A percentile compares a stretch with the other conserved stretches of the same genome.
Conservation (phyloP, 2,113 vertebrate genomes). For the Okapia johnstoni region DNA sequence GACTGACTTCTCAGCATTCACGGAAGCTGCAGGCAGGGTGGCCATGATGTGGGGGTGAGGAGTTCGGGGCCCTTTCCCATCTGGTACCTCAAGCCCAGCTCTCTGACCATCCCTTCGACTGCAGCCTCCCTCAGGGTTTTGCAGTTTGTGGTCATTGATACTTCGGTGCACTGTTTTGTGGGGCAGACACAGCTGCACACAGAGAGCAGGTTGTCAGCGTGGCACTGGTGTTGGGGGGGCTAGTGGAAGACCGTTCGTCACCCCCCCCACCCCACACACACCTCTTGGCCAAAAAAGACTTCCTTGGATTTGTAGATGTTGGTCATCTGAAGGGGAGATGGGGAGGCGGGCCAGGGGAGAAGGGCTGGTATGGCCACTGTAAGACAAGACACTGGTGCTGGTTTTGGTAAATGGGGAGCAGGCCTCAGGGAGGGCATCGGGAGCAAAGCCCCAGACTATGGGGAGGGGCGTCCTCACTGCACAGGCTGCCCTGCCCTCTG, state of each 20-base stretch:
- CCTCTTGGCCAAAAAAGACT: neutral
- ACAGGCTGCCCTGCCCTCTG: neutral
- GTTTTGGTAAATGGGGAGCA: neutral
- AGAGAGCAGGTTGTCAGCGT: neutral
- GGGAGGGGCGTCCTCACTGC: neutral
- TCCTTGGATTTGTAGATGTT: neutral
- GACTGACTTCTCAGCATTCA: neutral
- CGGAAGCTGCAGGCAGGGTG: neutral
- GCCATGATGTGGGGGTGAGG: neutral
- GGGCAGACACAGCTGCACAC: neutral
- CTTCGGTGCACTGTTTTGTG: neutral
- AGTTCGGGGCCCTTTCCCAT: neutral
- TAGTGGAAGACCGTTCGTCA: neutral
- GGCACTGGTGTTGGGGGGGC: neutral
- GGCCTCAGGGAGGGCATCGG: neutral
- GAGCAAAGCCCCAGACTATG: neutral
- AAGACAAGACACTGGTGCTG: neutral
- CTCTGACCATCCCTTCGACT: neutral
- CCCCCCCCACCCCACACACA: neutral
- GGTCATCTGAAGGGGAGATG: neutral
- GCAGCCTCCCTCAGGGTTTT: slow-evolving; percentile 20
- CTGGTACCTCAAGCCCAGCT: slow-evolving; percentile 7
- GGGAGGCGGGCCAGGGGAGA: neutral
- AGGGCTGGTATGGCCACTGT: neutral
- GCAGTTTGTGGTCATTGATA: slow-evolving; percentile 26